A percentile compares a stretch with the other conserved stretches of the same genome.
Evolutionary conservation across 30 jellyfish, hydroid and myxozoan species (phyloP).

Genomic region (Aurelia sp.): DNA sequence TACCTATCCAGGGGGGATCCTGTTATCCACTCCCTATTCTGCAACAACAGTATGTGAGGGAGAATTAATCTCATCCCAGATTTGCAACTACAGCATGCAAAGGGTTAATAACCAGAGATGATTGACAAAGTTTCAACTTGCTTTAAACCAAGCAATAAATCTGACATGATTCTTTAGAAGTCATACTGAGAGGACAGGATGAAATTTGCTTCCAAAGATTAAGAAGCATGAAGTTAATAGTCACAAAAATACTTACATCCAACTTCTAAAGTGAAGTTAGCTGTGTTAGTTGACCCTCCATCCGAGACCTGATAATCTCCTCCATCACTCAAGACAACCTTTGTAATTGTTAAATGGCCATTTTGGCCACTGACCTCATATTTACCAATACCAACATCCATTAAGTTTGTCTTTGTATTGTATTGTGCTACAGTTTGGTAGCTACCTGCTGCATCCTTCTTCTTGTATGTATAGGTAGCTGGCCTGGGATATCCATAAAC

Average conservation of each 20-base stretch:
- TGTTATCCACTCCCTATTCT: too few relatives aligned
- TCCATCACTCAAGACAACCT: conserved; percentile 8
- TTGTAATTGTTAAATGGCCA: conserved; percentile 18
- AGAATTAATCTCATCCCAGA: too few relatives aligned
- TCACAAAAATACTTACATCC: conserved; percentile 11
- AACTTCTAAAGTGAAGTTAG: conserved; percentile 6
- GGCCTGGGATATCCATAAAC: conserved; percentile 47
- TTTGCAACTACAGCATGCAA: too few relatives aligned
- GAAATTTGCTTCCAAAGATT: too few relatives aligned
- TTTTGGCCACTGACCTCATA: background rate
- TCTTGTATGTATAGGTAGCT: background rate
- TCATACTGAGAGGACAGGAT: too few relatives aligned
- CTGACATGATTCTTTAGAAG: too few relatives aligned
- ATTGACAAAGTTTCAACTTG: too few relatives aligned
- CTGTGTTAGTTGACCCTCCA: background rate
- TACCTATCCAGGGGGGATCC: too few relatives aligned
- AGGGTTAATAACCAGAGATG: too few relatives aligned
- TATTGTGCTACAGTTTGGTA: conserved; percentile 13
- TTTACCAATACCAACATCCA: background rate
- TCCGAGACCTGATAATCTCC: conserved; percentile 34
- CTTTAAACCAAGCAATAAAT: too few relatives aligned
- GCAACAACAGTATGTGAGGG: too few relatives aligned
- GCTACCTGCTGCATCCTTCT: conserved; percentile 12
- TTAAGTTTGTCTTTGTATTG: background rate
- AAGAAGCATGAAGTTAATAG: too few relatives aligned